These are phyloP conservation scores for Allygus modestus DNA, from an alignment of 2,888 invertebrate species.

Conservation along the genomic window DNA sequence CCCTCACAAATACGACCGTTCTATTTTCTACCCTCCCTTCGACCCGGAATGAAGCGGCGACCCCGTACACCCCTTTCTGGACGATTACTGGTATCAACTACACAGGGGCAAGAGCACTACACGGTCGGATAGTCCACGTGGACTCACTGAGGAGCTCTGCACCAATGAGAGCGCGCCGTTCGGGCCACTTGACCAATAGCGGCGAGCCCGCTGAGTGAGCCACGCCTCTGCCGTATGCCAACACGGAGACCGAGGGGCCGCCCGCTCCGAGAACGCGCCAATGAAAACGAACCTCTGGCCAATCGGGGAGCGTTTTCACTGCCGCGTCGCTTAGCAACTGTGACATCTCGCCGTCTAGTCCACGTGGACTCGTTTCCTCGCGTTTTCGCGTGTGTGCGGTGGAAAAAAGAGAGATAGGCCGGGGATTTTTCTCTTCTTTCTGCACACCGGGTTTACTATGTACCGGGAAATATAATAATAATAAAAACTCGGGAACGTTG, in stretches of 20 bases:
- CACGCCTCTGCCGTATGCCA: conserved; percentile 50
- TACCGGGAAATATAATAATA: conserved; percentile 62
- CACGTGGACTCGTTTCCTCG: conserved; percentile 57
- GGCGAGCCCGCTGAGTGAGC: conserved; percentile 10
- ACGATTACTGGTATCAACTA: conserved; percentile 52
- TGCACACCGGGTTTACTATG: conserved; percentile 61
- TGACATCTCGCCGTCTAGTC: conserved; percentile 65
- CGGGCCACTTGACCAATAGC: conserved; percentile 62
- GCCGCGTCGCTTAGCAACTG: conserved; percentile 66
- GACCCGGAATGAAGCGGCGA: not conserved
- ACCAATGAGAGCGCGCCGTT: conserved; percentile 64
- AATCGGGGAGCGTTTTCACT: conserved; percentile 63
- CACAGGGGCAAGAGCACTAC: conserved; percentile 32
- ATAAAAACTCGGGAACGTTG: conserved; percentile 49
- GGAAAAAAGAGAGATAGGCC: conserved; percentile 61
- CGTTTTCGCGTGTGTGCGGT: conserved; percentile 50
- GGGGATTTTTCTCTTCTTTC: conserved; percentile 61
- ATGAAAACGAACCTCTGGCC: conserved; percentile 61
- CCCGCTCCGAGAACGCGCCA: conserved; percentile 62
- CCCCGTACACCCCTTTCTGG: conserved; percentile 65
- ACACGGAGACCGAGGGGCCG: not conserved
- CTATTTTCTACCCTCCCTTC: too few relatives aligned
- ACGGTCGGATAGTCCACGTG: conserved; percentile 57
- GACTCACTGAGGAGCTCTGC: conserved; percentile 70
- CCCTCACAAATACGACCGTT: too few relatives aligned